Base-by-base conservation (phyloP, 2,113 vertebrate species). In the Chamaetylas fuelleborni region DNA sequence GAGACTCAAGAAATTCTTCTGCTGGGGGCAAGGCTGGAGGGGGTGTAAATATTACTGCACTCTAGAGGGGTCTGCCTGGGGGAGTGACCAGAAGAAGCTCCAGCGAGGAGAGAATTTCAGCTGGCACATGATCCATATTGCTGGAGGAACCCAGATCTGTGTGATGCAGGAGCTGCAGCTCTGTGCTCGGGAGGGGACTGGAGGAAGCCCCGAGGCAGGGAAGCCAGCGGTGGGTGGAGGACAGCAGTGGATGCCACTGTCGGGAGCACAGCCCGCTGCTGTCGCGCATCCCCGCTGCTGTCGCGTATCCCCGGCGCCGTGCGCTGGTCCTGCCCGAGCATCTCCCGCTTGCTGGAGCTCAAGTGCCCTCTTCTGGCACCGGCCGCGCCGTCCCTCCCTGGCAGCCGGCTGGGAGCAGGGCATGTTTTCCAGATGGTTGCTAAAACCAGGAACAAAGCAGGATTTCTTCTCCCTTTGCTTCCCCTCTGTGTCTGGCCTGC, bases 301-400 rank as follows among this genome's bases (percentile, higher is more conserved):
- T 47, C 45, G 45, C 70, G 48, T 31, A 43, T 73, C 54, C 26
- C 71, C 23, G 43, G 2, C 36, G 36, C 43, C 29, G 43, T 15
- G 80, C 3, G 16, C 5, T 15, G 67, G 5, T 47, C 12, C n/a
- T 57, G 61, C 45, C 4, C 5, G 74, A 78, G 19, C 74, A 22
- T 23, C 76, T 62, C 66, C 47, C 23, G 24, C 88, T 98, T 96
- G 94, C 90, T 98, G 98, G 96, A 97, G 96, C 95, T 97, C 42
- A 97, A 97, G 98, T 97, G 98, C 98, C 98, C 98, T 98, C 98
- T 98, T 95, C 98, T 98, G 98, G 98, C 88, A 84, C 60, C 28
- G 77, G 64, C 40, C 53, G 85, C 9, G 77, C 85, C 28, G 14
- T 57, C 66, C 15, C 29, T 48, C 62, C 50, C 22, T 48, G 78